phyloP scores from a whole-genome alignment of 2,888 invertebrate species.

The Endotricha flammealis region DNA sequence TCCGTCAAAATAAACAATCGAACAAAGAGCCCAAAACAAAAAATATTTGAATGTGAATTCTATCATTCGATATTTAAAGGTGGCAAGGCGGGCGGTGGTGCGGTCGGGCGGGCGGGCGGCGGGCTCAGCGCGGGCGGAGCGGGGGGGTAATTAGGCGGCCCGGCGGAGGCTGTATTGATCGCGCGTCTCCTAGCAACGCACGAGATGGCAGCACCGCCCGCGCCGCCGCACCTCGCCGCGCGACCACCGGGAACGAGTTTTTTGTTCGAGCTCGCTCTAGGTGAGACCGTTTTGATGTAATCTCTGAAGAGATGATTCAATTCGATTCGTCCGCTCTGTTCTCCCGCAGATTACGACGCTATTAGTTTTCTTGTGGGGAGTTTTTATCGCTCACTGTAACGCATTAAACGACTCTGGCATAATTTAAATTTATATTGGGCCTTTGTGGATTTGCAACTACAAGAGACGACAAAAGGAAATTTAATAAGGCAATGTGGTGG shows the following conservation, averaged over 20 bases:
- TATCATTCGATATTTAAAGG: constrained; percentile 75
- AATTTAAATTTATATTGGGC: constrained; percentile 27
- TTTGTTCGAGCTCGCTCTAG: constrained; percentile 65
- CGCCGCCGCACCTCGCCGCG: constrained; percentile 42
- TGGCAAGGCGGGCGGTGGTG: constrained; percentile 49
- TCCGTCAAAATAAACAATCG: constrained; percentile 54
- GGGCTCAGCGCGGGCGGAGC: constrained; percentile 26
- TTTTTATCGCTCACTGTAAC: constrained; percentile 24
- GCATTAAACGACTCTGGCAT: constrained; percentile 1
- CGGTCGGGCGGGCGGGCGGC: constrained; percentile 47
- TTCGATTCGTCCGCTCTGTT: constrained; percentile 44
- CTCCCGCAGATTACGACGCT: constrained; percentile 31
- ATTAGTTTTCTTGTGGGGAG: constrained; percentile 33
- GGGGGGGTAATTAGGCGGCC: constrained; percentile 72
- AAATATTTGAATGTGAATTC: constrained; percentile 72
- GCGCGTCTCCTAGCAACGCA: constrained; percentile 73
- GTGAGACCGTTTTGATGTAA: constrained; percentile 72
- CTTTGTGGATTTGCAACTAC: constrained; percentile 17
- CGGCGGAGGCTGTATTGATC: constrained; percentile 78
- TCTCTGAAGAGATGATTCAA: constrained; percentile 64
- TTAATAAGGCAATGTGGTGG: constrained; percentile 24
- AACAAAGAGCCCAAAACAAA: constrained; percentile 51
- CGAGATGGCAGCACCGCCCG: constrained; percentile 68
- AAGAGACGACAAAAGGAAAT: constrained; percentile 17
- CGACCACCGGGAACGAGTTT: constrained; percentile 57